Percentiles rank a stretch among this genome's conserved stretches.
Evolutionary conservation across 2,113 vertebrate species (phyloP).

Genomic region (Corythoichthys haematopterus): DNA sequence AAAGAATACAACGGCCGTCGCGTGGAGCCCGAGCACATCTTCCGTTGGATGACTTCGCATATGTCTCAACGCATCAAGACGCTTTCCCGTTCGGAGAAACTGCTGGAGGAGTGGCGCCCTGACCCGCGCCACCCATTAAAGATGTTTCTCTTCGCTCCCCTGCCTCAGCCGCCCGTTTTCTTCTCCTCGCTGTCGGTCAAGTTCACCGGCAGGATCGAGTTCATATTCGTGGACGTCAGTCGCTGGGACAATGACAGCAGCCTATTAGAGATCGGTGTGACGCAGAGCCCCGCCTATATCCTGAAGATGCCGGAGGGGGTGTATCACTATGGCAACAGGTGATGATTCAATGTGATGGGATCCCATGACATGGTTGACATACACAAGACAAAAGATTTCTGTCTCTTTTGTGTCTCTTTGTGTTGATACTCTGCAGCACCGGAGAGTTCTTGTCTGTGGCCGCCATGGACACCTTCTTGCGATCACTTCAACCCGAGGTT

Average conservation of each 20-base stretch:
- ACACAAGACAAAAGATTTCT: not conserved
- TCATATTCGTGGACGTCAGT: conserved; percentile 92
- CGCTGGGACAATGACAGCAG: conserved; percentile 85
- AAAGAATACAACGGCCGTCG: conserved; percentile 85
- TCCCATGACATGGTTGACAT: not conserved
- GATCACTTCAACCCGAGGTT: conserved; percentile 92
- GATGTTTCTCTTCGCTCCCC: conserved; percentile 89
- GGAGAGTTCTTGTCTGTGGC: conserved; percentile 90
- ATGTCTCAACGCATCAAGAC: conserved; percentile 92
- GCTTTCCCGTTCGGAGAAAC: conserved; percentile 74
- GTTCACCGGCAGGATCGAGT: conserved; percentile 95
- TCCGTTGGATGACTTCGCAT: conserved; percentile 94
- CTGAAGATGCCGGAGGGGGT: conserved; percentile 94
- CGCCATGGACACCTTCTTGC: conserved; percentile 94
- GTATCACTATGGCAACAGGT: conserved; percentile 90
- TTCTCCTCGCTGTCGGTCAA: conserved; percentile 95
- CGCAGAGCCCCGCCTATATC: conserved; percentile 85
- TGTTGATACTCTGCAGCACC: conserved; percentile 51
- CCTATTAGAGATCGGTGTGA: conserved; percentile 82
- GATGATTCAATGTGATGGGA: not conserved
- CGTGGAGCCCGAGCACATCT: conserved; percentile 87
- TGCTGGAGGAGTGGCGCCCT: conserved; percentile 86
- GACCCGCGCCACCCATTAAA: conserved; percentile 83
- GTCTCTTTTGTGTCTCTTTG: not conserved
- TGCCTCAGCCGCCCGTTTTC: conserved; percentile 89